Evolutionary conservation across 1,140 invertebrate genomes (phyloP), one percentile per base, ranked within the genome.

Genomic region (Tigriopus japonicus): DNA sequence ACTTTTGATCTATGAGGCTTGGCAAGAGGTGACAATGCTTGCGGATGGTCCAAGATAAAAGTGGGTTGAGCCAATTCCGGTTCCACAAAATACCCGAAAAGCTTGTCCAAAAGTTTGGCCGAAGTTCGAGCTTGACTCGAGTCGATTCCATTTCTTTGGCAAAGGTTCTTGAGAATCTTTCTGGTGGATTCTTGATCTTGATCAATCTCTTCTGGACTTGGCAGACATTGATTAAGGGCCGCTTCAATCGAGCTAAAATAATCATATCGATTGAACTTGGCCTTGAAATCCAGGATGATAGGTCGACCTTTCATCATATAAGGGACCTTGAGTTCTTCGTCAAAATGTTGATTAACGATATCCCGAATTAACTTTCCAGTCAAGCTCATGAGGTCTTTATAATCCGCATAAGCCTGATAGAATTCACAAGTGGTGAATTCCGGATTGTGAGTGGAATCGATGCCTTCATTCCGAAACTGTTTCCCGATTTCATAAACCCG

Each of bases 401-500:
- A 63, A 24, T 63, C 62, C 9, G 35, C 43, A 40, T 63, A 63
- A 15, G 63, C 63, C 24, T 19, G 19, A 35, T 63, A 63, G 24
- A 63, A 63, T 40, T 63, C 63, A 43, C 45, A 58, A 14, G 43
- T 55, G 5, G 63, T 63, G 49, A 63, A 63, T 43, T 63, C 63
- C 1, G 63, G 63, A 58, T 56, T 63, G 19, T 63, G 63, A 23
- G 13, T 63, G 1, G 54, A 14, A 49, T 63, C 61, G 10, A 63
- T 21, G 43, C 63, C 63, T 15, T 63, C 63, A 41, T 63, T 63
- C 17, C 63, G 13, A 24, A 64, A 64, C 14, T 63, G 62, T 15
- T 54, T 63, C 23, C 62, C 62, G 21, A 64, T 60, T 52, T 64
- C 63, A 40, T 40, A 64, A 10, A 64, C 62, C n/a, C 62, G 14